Evolutionary conservation across 2,888 invertebrate genomes (phyloP).

Genomic region (Rambutsinella grinnellia): DNA sequence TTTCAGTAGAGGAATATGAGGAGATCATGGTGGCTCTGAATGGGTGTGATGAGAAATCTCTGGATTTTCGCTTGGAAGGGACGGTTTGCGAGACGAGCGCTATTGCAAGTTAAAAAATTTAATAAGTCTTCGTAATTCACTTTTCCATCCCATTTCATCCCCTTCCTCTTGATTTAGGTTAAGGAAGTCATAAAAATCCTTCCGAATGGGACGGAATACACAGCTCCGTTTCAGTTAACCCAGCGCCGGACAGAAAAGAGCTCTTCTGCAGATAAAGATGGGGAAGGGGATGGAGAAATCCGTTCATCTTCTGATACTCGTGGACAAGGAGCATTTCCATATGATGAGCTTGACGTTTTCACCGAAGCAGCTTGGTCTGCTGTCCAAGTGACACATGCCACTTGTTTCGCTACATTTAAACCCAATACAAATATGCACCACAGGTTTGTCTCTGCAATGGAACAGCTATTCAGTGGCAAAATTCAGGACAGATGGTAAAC

Average conservation of each 20-base stretch:
- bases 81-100: conserved; percentile 54
- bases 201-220: conserved; percentile 40
- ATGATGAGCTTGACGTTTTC: conserved; percentile 54
- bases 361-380: conserved; percentile 60
- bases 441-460: conserved; percentile 56
- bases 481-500: conserved; percentile 51
- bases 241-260: not conserved
- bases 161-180: conserved; percentile 21
- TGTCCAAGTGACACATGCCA: conserved; percentile 57
- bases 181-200: conserved; percentile 48
- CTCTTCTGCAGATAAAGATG: not conserved
- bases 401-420: conserved; percentile 59
- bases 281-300: not conserved
- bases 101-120: conserved; percentile 30
- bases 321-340: conserved; percentile 29
- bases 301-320: not conserved
- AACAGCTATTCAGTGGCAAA: conserved; percentile 54
- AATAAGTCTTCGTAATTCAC: not conserved
- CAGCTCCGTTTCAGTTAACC: conserved; percentile 30
- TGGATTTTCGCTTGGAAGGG: conserved; percentile 57
- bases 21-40: conserved; percentile 59
- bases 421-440: conserved; percentile 63
- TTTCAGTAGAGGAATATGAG: conserved; percentile 58
- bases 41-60: conserved; percentile 42
- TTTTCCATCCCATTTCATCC: conserved; percentile 18